Percentiles rank a stretch among this genome's conserved stretches.
phyloP scores from a whole-genome alignment of 1,140 invertebrate species.

The Nomia melanderi region DNA sequence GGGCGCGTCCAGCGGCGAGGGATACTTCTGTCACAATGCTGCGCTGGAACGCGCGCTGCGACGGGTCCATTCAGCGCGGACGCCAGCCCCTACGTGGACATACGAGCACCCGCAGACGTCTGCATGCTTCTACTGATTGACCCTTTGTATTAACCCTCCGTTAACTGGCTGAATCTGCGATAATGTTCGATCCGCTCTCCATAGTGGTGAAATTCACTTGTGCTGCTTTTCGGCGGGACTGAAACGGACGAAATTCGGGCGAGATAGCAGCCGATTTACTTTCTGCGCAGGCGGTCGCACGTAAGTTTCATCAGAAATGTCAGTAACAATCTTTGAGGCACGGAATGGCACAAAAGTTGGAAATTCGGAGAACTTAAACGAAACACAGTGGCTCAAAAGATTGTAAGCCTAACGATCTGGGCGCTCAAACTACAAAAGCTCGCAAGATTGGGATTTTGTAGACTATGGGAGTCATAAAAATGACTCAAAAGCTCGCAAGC shows the following conservation, averaged over 20 bases:
- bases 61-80: not conserved
- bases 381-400: too few species aligned
- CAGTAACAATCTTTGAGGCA: too few species aligned
- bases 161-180: conserved; percentile 57
- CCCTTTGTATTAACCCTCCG: conserved; percentile 61
- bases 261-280: not conserved
- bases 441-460: too few species aligned
- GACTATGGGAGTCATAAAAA: too few species aligned
- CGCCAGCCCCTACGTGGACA: not conserved
- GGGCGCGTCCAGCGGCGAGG: conserved; percentile 11
- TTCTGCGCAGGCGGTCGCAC: too few species aligned
- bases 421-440: too few species aligned
- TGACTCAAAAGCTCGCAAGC: too few species aligned
- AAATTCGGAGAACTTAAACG: too few species aligned
- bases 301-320: too few species aligned
- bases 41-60: conserved; percentile 3
- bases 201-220: not conserved
- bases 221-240: not conserved
- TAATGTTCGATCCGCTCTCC: conserved; percentile 52
- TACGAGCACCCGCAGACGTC: conserved; percentile 33
- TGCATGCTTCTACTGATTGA: conserved; percentile 54
- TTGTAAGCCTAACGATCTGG: too few species aligned
- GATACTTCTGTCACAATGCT: conserved; percentile 50
- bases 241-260: not conserved
- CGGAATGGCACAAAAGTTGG: too few species aligned